Evolutionary conservation across 1,140 invertebrate genomes (phyloP), one percentile per base, ranked within the genome.

Genomic region (Drosophila ogumai): DNA sequence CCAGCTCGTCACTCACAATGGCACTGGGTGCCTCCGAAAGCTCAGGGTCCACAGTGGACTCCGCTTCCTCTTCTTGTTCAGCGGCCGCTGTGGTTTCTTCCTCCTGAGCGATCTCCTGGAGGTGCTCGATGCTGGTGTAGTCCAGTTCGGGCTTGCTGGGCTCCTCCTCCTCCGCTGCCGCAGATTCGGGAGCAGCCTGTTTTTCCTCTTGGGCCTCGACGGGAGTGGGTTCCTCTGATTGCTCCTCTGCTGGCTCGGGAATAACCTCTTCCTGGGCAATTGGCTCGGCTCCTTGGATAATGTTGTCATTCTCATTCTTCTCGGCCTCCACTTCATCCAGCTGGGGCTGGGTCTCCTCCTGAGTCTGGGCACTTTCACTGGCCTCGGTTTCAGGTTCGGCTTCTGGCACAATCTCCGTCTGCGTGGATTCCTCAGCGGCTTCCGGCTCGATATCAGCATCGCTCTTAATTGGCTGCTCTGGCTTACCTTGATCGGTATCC

Each of bases 291-390:
- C 87, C 87, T 69, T 87, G 66, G 75, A 91, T 87, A 47, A 91
- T 91, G 75, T 90, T 91, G 66, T 90, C 86, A 52, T 69, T 91
- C 69, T 91, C 87, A 69, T 66, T 71, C 71, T 91, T 81, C n/a
- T 67, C 68, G 32, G 67, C 41, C 63, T 84, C 79, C 36, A 41
- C 32, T 63, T 82, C 75, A 60, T 44, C 44, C 12, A 31, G 41
- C 44, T 79, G 58, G 8, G 46, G 28, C 10, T 36, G 25, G 17
- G 38, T 72, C 54, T 72, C 44, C 28, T 34, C 36, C 31, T 13
- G 31, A 13, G 22, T 43, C 34, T 41, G 36, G 38, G 8, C 78
- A 87, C 82, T 87, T 90, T 88, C 77, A 78, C 87, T 82, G 60
- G 36, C 61, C 41, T 75, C 66, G 32, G 47, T 38, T 60, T 65